Evolutionary conservation across 2,888 invertebrate species (phyloP).

Genomic region (Spodoptera picta): DNA sequence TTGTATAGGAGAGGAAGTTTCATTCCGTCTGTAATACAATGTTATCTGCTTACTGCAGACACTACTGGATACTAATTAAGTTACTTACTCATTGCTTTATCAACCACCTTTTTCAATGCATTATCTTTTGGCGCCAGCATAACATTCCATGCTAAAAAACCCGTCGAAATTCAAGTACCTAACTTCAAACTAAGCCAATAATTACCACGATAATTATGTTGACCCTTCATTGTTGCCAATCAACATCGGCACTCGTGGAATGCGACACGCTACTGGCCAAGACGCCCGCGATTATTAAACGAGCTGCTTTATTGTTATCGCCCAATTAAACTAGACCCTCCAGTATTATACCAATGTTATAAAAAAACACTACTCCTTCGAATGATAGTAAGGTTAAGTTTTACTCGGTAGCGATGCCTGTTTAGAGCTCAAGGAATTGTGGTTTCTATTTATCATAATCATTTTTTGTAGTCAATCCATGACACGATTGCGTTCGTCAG

Average conservation of each 20-base stretch:
- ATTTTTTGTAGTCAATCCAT: conserved; percentile 68
- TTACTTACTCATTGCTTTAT: conserved; percentile 6
- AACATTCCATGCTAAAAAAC: conserved; percentile 39
- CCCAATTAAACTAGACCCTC: conserved; percentile 58
- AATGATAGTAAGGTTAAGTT: conserved; percentile 32
- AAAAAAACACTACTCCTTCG: conserved; percentile 25
- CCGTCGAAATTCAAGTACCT: conserved; percentile 36
- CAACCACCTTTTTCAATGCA: conserved; percentile 17
- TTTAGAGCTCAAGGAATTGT: conserved; percentile 41
- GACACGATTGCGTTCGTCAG: conserved; percentile 66
- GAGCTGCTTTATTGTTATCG: conserved; percentile 60
- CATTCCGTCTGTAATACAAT: conserved; percentile 15
- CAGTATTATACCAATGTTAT: conserved; percentile 26
- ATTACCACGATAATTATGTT: conserved; percentile 66
- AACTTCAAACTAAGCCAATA: conserved; percentile 48
- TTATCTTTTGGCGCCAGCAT: conserved; percentile 44
- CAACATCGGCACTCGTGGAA: conserved; percentile 69
- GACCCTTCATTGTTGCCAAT: conserved; percentile 75
- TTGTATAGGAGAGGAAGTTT: conserved; percentile 29
- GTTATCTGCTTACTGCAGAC: conserved; percentile 10
- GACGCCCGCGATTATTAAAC: conserved; percentile 63
- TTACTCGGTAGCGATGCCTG: conserved; percentile 39
- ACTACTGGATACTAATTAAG: neutral
- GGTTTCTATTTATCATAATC: conserved; percentile 58
- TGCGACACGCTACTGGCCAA: conserved; percentile 64